Base-by-base conservation (phyloP, 2,113 vertebrate species). In the Calyptomena viridis region DNA sequence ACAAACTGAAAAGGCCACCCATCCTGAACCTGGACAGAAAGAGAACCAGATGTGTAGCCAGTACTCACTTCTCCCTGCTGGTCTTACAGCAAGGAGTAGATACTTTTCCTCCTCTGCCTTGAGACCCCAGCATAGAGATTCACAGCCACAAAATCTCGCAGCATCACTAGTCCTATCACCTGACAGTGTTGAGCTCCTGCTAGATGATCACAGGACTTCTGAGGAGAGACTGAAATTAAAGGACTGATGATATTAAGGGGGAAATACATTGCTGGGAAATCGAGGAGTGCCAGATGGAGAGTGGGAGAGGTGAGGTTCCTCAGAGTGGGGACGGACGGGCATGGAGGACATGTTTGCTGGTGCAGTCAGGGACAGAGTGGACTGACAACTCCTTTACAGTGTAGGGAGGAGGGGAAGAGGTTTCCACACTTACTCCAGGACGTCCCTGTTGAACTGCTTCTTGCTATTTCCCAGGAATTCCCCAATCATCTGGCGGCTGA, bases 391-490 rank as follows among this genome's bases (percentile, higher is more conserved):
- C 37, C 37, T 84, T 67, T 23, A 40, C 16, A 63, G 44, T 1
- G 25, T 12, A 68, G 35, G 46, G 16, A 85, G 15, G 7, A 49
- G 15, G 55, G 15, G 8, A 25, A 47, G 13, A 83, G 16, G 15
- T 73, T 92, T 71, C 60, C 80, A 64, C 30, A 99, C 99, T 99
- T 98, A 99, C 99, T 99, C 99, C 7, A 99, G 97, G 39, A 99
- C 99, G 0, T 99, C 99, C 47, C 98, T 98, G 98, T 99, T 99
- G 98, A 99, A 99, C 73, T 99, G 99, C 95, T 99, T 99, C 98
- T 99, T 99, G 98, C 99, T 99, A 98, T 99, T 99, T 39, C 99
- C 99, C 24, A 99, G 98, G 96, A 99, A 99, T 59, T 99, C 99
- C 67, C 99, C 99, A 1, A 99, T 99, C 99, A 99, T 99, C 97